Conservation (phyloP, 2,888 invertebrate genomes). For the Sphaerophoria taeniata region DNA sequence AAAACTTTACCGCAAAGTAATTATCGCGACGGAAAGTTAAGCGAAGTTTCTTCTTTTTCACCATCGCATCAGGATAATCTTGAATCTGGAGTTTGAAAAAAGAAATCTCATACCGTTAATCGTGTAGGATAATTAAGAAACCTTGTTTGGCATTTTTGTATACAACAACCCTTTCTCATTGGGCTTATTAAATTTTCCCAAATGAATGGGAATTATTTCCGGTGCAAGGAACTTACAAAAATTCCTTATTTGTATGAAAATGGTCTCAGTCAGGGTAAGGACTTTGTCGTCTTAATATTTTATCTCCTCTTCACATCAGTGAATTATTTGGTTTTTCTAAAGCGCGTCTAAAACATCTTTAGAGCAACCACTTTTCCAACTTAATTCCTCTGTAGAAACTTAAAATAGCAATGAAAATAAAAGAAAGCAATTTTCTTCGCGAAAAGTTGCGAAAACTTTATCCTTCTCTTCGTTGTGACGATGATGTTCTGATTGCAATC, state of each 20-base stretch:
- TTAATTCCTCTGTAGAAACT: neutral
- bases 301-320: constrained; percentile 56
- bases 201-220: constrained; percentile 74
- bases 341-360: constrained; percentile 51
- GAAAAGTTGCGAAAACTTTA: constrained; percentile 65
- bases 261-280: neutral
- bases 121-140: constrained; percentile 63
- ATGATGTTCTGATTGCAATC: constrained; percentile 60
- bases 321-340: constrained; percentile 53
- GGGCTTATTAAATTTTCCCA: constrained; percentile 46
- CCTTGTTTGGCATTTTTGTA: constrained; percentile 63
- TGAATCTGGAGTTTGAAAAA: neutral
- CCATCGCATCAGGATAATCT: constrained; percentile 21
- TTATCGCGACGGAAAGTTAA: constrained; percentile 41
- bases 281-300: constrained; percentile 31
- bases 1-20: constrained; percentile 54
- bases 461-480: constrained; percentile 29
- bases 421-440: constrained; percentile 36
- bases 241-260: constrained; percentile 33
- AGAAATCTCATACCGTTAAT: constrained; percentile 33
- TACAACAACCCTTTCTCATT: constrained; percentile 63
- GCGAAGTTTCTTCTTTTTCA: neutral
- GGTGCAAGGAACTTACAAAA: constrained; percentile 72
- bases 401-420: neutral
- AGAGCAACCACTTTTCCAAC: neutral